phyloP scores from a whole-genome alignment of 64 coral and sea anemone genomes.

The Hydrozoanthus tunicans region DNA sequence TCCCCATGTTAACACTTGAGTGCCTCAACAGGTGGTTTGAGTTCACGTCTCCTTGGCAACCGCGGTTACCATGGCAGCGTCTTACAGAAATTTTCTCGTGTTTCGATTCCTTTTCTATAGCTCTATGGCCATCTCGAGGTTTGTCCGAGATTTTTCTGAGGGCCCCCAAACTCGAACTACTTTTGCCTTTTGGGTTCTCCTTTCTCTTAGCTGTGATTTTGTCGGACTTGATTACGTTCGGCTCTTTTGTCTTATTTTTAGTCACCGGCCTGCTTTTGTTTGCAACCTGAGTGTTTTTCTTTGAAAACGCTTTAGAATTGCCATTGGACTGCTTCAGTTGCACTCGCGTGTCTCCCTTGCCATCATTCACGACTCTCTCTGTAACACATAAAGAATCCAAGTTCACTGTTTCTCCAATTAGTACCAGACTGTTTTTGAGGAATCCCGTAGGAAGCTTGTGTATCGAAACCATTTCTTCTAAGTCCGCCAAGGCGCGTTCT shows the following conservation, averaged over 20 bases:
- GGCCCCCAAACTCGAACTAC: background rate
- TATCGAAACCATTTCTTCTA: background rate
- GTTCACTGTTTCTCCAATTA: slow-evolving; percentile 12
- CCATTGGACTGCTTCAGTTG: background rate
- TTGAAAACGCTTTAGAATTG: background rate
- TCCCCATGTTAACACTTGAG: background rate
- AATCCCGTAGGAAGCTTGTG: background rate
- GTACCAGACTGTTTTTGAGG: background rate
- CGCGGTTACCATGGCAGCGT: background rate
- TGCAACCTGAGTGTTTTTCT: background rate
- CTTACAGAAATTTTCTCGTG: background rate
- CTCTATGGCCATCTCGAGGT: background rate
- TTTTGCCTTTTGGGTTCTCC: background rate
- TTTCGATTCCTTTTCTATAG: background rate
- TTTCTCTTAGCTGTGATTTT: background rate
- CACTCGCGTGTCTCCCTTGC: background rate
- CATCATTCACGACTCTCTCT: background rate
- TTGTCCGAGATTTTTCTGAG: background rate
- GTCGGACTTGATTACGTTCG: background rate
- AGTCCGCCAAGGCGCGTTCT: background rate
- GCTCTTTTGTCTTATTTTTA: background rate
- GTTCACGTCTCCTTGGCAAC: background rate
- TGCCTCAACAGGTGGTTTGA: background rate
- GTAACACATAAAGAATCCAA: slow-evolving; percentile 1
- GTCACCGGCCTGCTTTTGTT: background rate